phyloP scores from a whole-genome alignment of 2,888 invertebrate species.

The Acanthosepion lycidas region DNA sequence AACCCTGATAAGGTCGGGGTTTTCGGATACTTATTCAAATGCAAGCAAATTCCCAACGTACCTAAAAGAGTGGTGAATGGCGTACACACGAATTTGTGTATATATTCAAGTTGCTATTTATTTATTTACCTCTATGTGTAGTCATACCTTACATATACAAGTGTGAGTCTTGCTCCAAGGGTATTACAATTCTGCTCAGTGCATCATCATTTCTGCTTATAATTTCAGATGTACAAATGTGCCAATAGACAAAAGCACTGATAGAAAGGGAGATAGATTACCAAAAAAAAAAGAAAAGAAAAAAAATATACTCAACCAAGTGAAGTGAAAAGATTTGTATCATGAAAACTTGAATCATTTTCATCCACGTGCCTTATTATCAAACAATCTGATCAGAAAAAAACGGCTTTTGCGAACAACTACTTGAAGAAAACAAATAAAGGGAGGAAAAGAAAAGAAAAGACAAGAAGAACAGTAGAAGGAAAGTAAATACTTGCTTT shows the following conservation, averaged over 20 bases:
- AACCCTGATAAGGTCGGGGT: too few species aligned
- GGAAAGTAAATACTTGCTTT: not conserved
- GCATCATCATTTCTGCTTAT: not conserved
- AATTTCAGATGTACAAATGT: not conserved
- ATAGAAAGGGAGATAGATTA: not conserved
- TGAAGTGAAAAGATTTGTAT: constrained; percentile 1
- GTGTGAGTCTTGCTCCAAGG: too few species aligned
- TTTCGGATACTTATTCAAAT: too few species aligned
- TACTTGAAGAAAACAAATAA: not conserved
- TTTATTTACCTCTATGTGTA: too few species aligned
- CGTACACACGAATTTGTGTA: too few species aligned
- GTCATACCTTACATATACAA: too few species aligned
- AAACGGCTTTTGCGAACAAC: not conserved
- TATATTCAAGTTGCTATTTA: too few species aligned
- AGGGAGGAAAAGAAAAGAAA: not conserved
- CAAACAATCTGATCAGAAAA: not conserved
- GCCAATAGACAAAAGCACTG: not conserved
- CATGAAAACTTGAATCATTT: not conserved
- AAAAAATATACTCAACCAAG: not conserved
- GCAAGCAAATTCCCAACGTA: too few species aligned
- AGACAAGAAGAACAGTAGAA: not conserved
- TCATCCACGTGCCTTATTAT: not conserved
- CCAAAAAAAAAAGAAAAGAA: not conserved
- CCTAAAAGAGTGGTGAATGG: too few species aligned
- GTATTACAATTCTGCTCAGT: too few species aligned